phyloP scores from a whole-genome alignment of 2,888 invertebrate species.

The Sesia apiformis region DNA sequence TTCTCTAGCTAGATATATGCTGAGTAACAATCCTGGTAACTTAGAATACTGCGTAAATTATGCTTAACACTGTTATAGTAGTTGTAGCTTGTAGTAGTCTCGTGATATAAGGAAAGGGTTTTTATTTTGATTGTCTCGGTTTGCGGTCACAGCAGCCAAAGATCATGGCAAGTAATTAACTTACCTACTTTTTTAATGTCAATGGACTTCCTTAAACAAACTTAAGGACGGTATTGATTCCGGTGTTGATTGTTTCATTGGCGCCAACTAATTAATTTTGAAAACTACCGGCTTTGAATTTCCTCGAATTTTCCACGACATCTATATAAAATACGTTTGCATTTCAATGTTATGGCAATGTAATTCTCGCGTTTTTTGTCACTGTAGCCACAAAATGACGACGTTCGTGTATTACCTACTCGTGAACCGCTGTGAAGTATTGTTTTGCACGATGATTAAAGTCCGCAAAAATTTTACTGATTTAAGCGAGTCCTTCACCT shows the following conservation, averaged over 20 bases:
- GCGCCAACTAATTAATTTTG: constrained; percentile 8
- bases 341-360: constrained; percentile 2
- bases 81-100: background rate
- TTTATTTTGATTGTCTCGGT: background rate
- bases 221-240: constrained; percentile 36
- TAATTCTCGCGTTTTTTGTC: background rate
- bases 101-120: background rate
- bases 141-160: constrained; percentile 6
- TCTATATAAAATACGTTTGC: constrained; percentile 1
- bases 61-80: background rate
- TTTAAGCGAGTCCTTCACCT: too few species aligned
- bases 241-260: constrained; percentile 25
- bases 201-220: constrained; percentile 32
- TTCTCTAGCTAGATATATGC: background rate
- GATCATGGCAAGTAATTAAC: constrained; percentile 18
- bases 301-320: constrained; percentile 15
- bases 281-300: constrained; percentile 19
- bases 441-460: too few species aligned
- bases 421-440: too few species aligned
- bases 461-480: too few species aligned
- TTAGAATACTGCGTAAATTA: too few species aligned
- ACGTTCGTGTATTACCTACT: constrained; percentile 14
- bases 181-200: constrained; percentile 20
- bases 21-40: background rate
- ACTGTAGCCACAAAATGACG: constrained; percentile 4